Evolutionary conservation across 2,113 vertebrate genomes (phyloP), one percentile per base, ranked within the genome.

Genomic region (Nibea coibor): DNA sequence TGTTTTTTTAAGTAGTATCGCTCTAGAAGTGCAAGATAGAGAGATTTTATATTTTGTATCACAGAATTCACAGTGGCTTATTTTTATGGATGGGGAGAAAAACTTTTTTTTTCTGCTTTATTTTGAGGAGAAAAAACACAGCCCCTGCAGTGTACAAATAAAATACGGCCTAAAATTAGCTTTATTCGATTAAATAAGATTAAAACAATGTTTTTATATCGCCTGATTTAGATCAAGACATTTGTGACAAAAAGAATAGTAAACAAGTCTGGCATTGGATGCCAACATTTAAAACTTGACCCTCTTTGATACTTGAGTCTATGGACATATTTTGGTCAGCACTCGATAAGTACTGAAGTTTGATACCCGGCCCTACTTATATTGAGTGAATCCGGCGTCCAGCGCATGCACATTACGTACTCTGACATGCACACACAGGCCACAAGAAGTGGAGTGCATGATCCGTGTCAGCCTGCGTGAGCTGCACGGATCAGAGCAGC

Each of bases 401-500:
- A 59, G 50, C 14, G 14, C 50, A 14, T 31, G 62, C 45, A 28
- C 6, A 0, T 58, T 51, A 43, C 17, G 48, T 48, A 10, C 51
- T 28, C 22, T 12, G 20, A 42, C 17, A 73, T 4, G 31, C 56
- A 28, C 45, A 61, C 50, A 64, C 5, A 65, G 64, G 16, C 24
- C 69, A 51, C 7, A 17, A 22, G 51, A 53, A 53, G 75, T 39
- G 54, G 63, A 78, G 35, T 47, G 50, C 72, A 50, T 71, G 3
- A 72, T 74, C 0, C 59, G 59, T 63, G 70, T 67, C 50, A 58
- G 71, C 58, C 74, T 75, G 79, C 24, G 12, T 76, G 57, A 68
- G 42, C 0, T 59, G 35, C 62, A 47, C 26, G 61, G 57, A 72
- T 78, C 53, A 17, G 50, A 68, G 54, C 42, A 22, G 62, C 62